A percentile compares a stretch with the other conserved stretches of the same genome.
These are phyloP conservation scores for Drosophila siamana DNA, from an alignment of 2,888 invertebrate species.

Conservation along the genomic window DNA sequence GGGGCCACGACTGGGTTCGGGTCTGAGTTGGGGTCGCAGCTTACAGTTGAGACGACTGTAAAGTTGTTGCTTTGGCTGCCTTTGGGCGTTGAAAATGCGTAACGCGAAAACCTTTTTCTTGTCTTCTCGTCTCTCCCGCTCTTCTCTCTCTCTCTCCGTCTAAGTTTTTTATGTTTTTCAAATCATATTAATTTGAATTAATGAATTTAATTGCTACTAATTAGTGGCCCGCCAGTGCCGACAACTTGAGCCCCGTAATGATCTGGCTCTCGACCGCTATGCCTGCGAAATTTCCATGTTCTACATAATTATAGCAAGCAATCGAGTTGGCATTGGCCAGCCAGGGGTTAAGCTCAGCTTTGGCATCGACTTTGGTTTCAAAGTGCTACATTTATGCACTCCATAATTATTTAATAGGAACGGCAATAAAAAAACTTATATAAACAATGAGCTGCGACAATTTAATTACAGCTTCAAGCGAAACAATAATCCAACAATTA, in stretches of 20 bases:
- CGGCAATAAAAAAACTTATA: conserved; percentile 22
- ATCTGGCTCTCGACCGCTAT: conserved; percentile 55
- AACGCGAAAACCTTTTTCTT: conserved; percentile 34
- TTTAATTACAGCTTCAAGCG: conserved; percentile 42
- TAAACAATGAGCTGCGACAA: conserved; percentile 34
- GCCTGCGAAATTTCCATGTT: conserved; percentile 32
- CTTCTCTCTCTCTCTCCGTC: conserved; percentile 2
- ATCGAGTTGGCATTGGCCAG: not conserved
- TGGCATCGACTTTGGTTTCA: conserved; percentile 11
- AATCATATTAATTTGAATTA: conserved; percentile 80
- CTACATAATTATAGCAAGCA: conserved; percentile 57
- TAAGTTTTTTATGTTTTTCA: conserved; percentile 59
- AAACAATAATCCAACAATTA: conserved; percentile 1
- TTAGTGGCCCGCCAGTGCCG: conserved; percentile 69
- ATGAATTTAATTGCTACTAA: conserved; percentile 78
- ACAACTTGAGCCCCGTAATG: conserved; percentile 61
- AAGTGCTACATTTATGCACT: conserved; percentile 21
- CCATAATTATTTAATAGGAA: conserved; percentile 55
- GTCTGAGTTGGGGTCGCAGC: conserved; percentile 27
- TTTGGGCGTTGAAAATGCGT: conserved; percentile 43
- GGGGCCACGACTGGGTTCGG: not conserved
- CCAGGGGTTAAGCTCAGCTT: too few relatives aligned
- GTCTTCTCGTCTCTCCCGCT: conserved; percentile 16
- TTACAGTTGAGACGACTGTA: conserved; percentile 38
- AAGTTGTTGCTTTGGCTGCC: conserved; percentile 26